Percentiles rank a stretch among this genome's conserved stretches.
These are phyloP conservation scores for Yponomeuta malinellus DNA, from an alignment of 2,888 invertebrate species.

Conservation along the genomic window DNA sequence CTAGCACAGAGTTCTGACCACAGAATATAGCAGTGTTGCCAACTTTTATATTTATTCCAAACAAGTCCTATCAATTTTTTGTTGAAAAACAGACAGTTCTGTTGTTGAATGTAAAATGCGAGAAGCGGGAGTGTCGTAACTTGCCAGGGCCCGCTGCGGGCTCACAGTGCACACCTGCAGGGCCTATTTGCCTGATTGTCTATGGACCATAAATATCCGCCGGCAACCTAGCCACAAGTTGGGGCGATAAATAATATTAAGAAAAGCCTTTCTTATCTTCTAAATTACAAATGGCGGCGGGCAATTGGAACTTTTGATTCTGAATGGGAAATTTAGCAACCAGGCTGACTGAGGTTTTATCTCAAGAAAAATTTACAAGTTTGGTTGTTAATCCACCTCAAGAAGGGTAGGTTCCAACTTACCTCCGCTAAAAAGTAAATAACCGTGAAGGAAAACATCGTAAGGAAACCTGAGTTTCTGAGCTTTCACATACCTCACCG, in stretches of 20 bases:
- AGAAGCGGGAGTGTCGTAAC: background rate
- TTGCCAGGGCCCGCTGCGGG: background rate
- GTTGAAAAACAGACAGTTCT: background rate
- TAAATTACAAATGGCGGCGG: background rate
- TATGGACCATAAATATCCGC: background rate
- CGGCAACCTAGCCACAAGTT: background rate
- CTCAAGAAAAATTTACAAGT: too few relatives aligned
- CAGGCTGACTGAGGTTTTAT: too few relatives aligned
- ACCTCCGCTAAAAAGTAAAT: too few relatives aligned
- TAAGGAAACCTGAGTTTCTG: too few relatives aligned
- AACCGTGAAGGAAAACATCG: too few relatives aligned
- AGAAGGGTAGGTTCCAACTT: too few relatives aligned
- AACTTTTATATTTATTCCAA: too few relatives aligned
- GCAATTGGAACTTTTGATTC: background rate
- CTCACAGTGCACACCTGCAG: background rate
- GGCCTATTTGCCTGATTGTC: conserved; percentile 1
- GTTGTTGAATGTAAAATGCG: background rate
- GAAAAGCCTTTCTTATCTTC: background rate
- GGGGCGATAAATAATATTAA: background rate
- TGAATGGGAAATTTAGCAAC: background rate
- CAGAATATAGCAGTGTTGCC: too few relatives aligned
- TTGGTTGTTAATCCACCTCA: too few relatives aligned
- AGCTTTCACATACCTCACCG: too few relatives aligned
- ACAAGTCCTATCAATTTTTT: too few relatives aligned
- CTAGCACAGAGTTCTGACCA: too few relatives aligned